Base-by-base conservation (phyloP, 2,888 invertebrate species). In the Steinernema scapterisci region DNA sequence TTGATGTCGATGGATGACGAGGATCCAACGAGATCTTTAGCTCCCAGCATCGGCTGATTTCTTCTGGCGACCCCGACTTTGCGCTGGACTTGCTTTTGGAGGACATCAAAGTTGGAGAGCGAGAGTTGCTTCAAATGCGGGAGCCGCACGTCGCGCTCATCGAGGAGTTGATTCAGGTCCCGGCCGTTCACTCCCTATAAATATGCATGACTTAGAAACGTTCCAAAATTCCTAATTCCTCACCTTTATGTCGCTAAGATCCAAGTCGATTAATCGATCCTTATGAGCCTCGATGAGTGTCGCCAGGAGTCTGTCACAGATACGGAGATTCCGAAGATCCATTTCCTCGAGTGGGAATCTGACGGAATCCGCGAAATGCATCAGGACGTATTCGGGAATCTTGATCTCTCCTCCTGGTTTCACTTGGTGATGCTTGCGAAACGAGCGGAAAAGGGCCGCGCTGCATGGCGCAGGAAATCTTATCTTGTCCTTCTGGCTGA, bases 11-110 rank as follows among this genome's bases (percentile, higher is more conserved):
- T 56, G 52, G 52, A 31, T 19, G 43, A 43, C 13, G 44, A 54
- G 13, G 46, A 51, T 11, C 51, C 54, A 7, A 44, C 44, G 16
- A 83, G 74, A 19, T 81, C 82, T 27, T 81, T 81, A 27, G 81
- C 83, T 3, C 82, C 79, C 13, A 83, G 72, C 76, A 82, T 79
- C 19, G 82, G 79, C 9, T 80, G 70, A 19, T 75, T 70, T 48
- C 78, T 72, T 44, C 76, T 71, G n/a, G 79, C 79, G 11, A 81
- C 73, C 16, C 76, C 75, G 1, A 80, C 77, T 46, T 73, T 72
- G 16, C 75, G 70, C 9, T 80, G 72, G 16, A 79, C 72, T 9
- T 77, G 72, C 54, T 81, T 82, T 16, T 78, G 52, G 1, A 75
- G 72, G 51, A 78, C 81, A 16, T 80, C 74, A 0, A 80, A 51